A percentile compares a stretch with the other conserved stretches of the same genome.
These are phyloP conservation scores for Eptatretus burgeri DNA, from an alignment of 2,113 vertebrate species.

Conservation along the genomic window DNA sequence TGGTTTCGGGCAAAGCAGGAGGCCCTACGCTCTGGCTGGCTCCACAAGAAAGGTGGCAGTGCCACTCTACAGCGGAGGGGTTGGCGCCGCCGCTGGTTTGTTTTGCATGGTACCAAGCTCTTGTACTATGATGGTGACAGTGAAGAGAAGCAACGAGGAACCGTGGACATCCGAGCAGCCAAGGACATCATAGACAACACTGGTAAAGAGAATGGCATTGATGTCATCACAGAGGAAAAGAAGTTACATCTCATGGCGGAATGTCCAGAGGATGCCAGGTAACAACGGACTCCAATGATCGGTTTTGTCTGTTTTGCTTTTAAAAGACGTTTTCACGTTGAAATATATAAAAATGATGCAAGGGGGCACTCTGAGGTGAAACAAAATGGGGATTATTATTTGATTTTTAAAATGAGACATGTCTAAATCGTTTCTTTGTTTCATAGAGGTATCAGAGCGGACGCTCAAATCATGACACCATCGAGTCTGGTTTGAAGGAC, in stretches of 20 bases:
- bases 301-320: too few species aligned
- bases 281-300: constrained; percentile 7
- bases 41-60: constrained; percentile 75
- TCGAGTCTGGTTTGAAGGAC: too few species aligned
- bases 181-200: constrained; percentile 76
- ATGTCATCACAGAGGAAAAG: constrained; percentile 47
- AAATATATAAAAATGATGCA: too few species aligned
- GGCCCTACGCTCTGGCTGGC: constrained; percentile 88
- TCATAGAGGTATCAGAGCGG: too few species aligned
- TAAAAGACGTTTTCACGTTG: too few species aligned
- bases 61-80: constrained; percentile 74
- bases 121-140: constrained; percentile 87
- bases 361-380: too few species aligned
- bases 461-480: too few species aligned
- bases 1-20: constrained; percentile 96
- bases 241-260: constrained; percentile 84
- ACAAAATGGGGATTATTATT: too few species aligned
- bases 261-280: constrained; percentile 80
- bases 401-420: too few species aligned
- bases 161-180: constrained; percentile 47
- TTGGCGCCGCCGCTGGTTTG: constrained; percentile 95
- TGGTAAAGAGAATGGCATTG: constrained; percentile 68
- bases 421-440: too few species aligned
- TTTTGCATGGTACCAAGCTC: constrained; percentile 60
- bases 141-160: constrained; percentile 71